Base-by-base conservation (phyloP, 2,888 invertebrate genomes). In the Hydriomena furcata region DNA sequence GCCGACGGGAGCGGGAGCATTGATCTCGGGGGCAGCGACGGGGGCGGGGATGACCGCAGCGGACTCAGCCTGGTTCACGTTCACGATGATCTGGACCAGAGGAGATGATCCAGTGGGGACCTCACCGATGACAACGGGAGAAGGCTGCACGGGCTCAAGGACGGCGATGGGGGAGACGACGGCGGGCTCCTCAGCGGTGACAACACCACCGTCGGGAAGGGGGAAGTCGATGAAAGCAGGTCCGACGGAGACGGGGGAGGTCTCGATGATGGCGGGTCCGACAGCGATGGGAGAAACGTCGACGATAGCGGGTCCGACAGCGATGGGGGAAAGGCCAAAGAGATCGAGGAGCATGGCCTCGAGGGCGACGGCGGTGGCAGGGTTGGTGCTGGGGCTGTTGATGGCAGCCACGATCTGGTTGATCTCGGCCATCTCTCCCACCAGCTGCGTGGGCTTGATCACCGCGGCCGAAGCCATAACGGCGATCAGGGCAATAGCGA, bases 401-500 rank as follows among this genome's bases (percentile, higher is more conserved):
- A 62, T 60, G 53, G 68, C 66, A 17, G 60, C 60, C 34, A 68
- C 45, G 55, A 69, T 65, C n/a, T 23, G 13, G 4, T 31, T 46
- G 20, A 56, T 10, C 43, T 66, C 60, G 8, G 27, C 48, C 42
- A 52, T 10, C 24, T 27, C 28, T 2, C 11, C 11, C 10, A 28
- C 6, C 38, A 54, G 25, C 30, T 17, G 37, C 38, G 83, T 13
- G 23, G 66, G 66, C 57, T 54, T 65, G 25, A 76, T 65, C n/a
- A 75, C 69, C 10, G 44, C 69, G 55, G 76, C 78, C 56, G 76
- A 73, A 37, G 81, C 79, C 70, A 78, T 78, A 59, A 77, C 79
- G 59, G 78, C 66, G 60, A 68, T 81, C 66, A 82, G 31, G 34
- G 79, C 76, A 63, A 85, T 62, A 37, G 75, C 76, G 24, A 79